Percentiles rank a stretch among this genome's conserved stretches.
Evolutionary conservation across 1,140 invertebrate species (phyloP).

Genomic region (Hylaeus volcanicus): DNA sequence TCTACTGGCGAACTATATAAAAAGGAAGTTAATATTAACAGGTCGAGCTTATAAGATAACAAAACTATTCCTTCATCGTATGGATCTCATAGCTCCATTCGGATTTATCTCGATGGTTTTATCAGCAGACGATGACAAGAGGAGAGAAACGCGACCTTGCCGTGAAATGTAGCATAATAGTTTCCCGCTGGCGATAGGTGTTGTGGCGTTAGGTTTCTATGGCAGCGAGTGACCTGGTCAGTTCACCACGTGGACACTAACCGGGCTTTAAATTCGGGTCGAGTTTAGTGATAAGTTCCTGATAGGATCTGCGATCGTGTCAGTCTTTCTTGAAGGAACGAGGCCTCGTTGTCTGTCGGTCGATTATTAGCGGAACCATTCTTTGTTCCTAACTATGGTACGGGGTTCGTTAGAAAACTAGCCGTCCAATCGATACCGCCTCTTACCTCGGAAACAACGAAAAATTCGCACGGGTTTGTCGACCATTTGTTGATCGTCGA

Average conservation of each 20-base stretch:
- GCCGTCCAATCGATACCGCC: background rate
- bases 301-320: slow-evolving; percentile 47
- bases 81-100: too few species aligned
- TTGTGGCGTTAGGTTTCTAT: slow-evolving; percentile 77
- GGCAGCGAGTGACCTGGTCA: slow-evolving; percentile 79
- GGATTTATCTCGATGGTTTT: background rate
- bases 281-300: slow-evolving; percentile 38
- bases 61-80: too few species aligned
- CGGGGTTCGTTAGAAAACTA: background rate
- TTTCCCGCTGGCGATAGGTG: slow-evolving; percentile 65
- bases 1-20: too few species aligned
- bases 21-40: too few species aligned
- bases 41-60: too few species aligned
- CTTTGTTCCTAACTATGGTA: background rate
- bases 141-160: slow-evolving; percentile 70
- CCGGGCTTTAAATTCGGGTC: slow-evolving; percentile 60
- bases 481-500: background rate
- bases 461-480: background rate
- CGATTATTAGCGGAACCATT: slow-evolving; percentile 16
- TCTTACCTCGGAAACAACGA: background rate
- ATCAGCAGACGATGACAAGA: background rate
- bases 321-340: slow-evolving; percentile 12
- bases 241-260: slow-evolving; percentile 77
- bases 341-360: slow-evolving; percentile 35
- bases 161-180: slow-evolving; percentile 65